phyloP scores from a whole-genome alignment of 2,888 invertebrate species.

The Prostheceraeus crozeri region DNA sequence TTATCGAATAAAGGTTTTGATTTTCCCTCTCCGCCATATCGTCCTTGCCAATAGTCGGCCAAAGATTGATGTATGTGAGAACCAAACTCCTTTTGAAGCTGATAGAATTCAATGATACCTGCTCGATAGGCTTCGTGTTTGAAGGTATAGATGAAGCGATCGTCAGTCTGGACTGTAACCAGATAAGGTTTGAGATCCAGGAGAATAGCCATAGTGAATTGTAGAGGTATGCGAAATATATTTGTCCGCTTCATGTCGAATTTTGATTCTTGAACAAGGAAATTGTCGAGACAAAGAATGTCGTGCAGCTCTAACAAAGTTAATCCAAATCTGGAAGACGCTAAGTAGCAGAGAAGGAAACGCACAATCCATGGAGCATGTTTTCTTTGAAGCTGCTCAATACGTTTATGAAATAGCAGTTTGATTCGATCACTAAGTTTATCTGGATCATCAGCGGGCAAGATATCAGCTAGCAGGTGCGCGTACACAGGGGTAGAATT shows the following conservation, averaged over 20 bases:
- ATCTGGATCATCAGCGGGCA: slow-evolving; percentile 30
- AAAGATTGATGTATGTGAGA: slow-evolving; percentile 26
- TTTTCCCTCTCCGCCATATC: slow-evolving; percentile 31
- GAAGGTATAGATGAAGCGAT: slow-evolving; percentile 32
- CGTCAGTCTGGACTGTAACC: slow-evolving; percentile 29
- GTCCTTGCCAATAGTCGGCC: slow-evolving; percentile 32
- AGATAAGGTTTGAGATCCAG: slow-evolving; percentile 20
- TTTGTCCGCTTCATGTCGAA: slow-evolving; percentile 31
- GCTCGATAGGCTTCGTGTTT: slow-evolving; percentile 2
- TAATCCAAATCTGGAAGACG: slow-evolving; percentile 33
- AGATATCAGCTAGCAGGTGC: slow-evolving; percentile 26
- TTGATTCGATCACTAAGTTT: slow-evolving; percentile 27
- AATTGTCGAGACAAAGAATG: slow-evolving; percentile 31
- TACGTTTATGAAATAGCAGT: slow-evolving; percentile 27
- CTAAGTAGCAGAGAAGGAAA: slow-evolving; percentile 28
- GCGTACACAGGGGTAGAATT: slow-evolving; percentile 27
- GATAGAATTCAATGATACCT: slow-evolving; percentile 34
- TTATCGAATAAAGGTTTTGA: slow-evolving; percentile 34
- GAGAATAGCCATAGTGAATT: slow-evolving; percentile 11
- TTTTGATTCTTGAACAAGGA: slow-evolving; percentile 23
- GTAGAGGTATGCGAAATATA: slow-evolving; percentile 17
- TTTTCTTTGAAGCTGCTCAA: slow-evolving; percentile 31
- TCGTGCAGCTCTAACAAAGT: slow-evolving; percentile 32
- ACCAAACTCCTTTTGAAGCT: slow-evolving; percentile 31
- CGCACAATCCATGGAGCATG: slow-evolving; percentile 12